Percentiles rank a stretch among this genome's conserved stretches.
Conservation (phyloP, 2,113 vertebrate genomes). For the Oryzias woworae region DNA sequence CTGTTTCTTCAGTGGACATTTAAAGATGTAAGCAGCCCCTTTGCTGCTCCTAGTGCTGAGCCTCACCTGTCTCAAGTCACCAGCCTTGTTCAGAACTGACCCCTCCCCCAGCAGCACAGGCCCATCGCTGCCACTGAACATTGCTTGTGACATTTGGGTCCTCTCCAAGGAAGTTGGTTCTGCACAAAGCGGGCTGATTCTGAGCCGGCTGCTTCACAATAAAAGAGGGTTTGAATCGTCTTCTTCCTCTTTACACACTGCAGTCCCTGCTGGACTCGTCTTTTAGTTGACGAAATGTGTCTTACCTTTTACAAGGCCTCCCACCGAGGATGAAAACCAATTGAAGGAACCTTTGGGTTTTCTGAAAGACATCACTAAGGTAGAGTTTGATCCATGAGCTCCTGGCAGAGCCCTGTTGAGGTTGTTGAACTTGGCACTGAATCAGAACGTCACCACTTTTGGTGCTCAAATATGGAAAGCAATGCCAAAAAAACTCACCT, state of each 20-base stretch:
- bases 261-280: conserved; percentile 59
- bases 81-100: conserved; percentile 40
- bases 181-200: conserved; percentile 36
- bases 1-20: conserved; percentile 60
- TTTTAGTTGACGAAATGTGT: conserved; percentile 67
- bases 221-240: conserved; percentile 55
- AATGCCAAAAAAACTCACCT: conserved; percentile 67
- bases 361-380: conserved; percentile 39
- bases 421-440: conserved; percentile 59
- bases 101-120: conserved; percentile 8
- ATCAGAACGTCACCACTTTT: conserved; percentile 53
- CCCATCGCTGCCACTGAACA: background rate
- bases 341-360: conserved; percentile 50
- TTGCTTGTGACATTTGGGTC: background rate
- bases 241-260: conserved; percentile 54
- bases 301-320: conserved; percentile 60
- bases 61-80: conserved; percentile 56
- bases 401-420: conserved; percentile 28
- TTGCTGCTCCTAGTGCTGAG: conserved; percentile 72
- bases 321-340: conserved; percentile 41
- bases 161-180: conserved; percentile 11
- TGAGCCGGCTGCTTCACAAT: conserved; percentile 61
- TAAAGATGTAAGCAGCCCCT: conserved; percentile 68
- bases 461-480: conserved; percentile 48
- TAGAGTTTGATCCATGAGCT: conserved; percentile 34